phyloP scores from a whole-genome alignment of 1,140 invertebrate species.

The Galendromus occidentalis region DNA sequence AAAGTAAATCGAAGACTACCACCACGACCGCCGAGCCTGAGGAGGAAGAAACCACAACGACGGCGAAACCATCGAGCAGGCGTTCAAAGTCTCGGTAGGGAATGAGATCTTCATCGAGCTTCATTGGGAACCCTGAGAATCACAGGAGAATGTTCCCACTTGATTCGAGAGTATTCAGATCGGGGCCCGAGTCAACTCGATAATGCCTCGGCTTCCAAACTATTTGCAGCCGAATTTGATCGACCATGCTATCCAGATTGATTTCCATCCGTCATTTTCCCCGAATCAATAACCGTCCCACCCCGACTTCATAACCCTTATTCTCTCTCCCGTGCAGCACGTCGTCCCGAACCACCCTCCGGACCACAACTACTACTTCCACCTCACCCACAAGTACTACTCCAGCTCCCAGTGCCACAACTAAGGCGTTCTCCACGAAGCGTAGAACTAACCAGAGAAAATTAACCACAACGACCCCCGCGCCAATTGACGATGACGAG shows the following conservation, averaged over 20 bases:
- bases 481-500: slow-evolving; percentile 10
- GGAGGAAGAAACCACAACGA: slow-evolving; percentile 14
- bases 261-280: too few species aligned
- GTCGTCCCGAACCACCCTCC: neutral
- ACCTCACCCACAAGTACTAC: slow-evolving; percentile 18
- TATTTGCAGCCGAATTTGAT: too few species aligned
- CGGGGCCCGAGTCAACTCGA: neutral
- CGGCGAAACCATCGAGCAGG: slow-evolving; percentile 11
- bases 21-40: slow-evolving; percentile 8
- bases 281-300: neutral
- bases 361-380: slow-evolving; percentile 14
- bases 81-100: slow-evolving; percentile 9
- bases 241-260: too few species aligned
- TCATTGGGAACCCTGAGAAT: too few species aligned
- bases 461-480: neutral
- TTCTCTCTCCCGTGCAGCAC: neutral
- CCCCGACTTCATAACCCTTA: neutral
- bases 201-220: neutral
- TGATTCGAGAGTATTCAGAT: too few species aligned
- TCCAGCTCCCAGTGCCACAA: slow-evolving; percentile 10
- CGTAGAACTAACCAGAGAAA: neutral
- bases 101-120: neutral
- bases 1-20: slow-evolving; percentile 14
- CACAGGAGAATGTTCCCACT: too few species aligned
- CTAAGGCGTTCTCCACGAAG: slow-evolving; percentile 11